phyloP scores from a whole-genome alignment of 2,797 vertebrate species.

The Emys orbicularis region DNA sequence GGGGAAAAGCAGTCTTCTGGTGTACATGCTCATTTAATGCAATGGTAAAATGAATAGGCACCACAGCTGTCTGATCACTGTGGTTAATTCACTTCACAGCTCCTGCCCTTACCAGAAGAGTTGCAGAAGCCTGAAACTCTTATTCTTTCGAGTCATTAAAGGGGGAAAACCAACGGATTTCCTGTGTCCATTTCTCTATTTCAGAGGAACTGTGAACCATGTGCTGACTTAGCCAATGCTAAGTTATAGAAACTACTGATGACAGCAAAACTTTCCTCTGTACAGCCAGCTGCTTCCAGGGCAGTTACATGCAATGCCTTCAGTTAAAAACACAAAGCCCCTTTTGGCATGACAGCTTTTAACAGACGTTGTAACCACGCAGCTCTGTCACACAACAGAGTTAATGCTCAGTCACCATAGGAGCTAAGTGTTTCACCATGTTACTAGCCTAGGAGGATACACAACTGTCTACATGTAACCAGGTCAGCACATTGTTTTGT shows the following conservation, averaged over 20 bases:
- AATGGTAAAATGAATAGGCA: not conserved
- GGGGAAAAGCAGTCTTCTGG: not conserved
- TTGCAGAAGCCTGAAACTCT: conserved; percentile 13
- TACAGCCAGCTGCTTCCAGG: not conserved
- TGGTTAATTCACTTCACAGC: not conserved
- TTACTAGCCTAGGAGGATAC: not conserved
- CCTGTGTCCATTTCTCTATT: not conserved
- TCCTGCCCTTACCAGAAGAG: not conserved
- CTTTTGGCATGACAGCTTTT: too few relatives aligned
- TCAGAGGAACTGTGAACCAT: not conserved
- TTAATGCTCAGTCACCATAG: not conserved
- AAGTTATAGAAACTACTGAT: not conserved
- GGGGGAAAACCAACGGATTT: conserved; percentile 4
- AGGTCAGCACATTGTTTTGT: not conserved
- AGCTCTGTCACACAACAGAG: not conserved
- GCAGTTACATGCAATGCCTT: too few relatives aligned
- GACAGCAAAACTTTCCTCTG: not conserved
- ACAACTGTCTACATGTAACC: not conserved
- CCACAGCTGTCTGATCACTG: not conserved
- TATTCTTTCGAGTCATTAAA: not conserved
- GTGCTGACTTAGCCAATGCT: not conserved
- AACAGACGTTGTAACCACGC: not conserved
- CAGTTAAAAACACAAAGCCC: too few relatives aligned
- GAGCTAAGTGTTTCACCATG: not conserved
- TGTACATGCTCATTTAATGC: not conserved